phyloP scores from a whole-genome alignment of 1,140 invertebrate genomes.

The Drosophila kikkawai region DNA sequence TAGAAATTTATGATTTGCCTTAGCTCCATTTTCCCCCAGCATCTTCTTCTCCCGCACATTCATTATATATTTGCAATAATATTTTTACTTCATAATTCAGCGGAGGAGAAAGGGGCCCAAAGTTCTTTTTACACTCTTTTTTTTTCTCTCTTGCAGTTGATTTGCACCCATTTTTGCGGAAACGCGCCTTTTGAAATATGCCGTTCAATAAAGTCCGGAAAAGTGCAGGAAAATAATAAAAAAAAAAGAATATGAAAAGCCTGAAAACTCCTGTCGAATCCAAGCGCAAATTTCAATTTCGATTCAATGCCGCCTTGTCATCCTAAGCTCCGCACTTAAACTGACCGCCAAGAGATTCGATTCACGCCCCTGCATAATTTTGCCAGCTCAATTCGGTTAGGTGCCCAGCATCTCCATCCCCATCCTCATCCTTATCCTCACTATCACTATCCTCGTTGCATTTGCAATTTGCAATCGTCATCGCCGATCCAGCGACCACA shows the following conservation, averaged over 20 bases:
- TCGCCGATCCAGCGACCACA: conserved; percentile 33
- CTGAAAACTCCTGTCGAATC: conserved; percentile 40
- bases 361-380: conserved; percentile 81
- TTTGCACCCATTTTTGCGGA: conserved; percentile 70
- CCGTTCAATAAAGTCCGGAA: conserved; percentile 54
- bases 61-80: conserved; percentile 80
- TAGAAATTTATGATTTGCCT: conserved; percentile 30
- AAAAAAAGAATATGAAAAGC: conserved; percentile 8
- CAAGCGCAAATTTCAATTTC: conserved; percentile 69
- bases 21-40: conserved; percentile 1
- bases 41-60: conserved; percentile 38
- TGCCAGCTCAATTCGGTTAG: conserved; percentile 58
- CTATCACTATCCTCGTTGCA: conserved; percentile 6
- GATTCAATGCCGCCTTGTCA: conserved; percentile 45
- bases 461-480: conserved; percentile 11
- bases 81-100: conserved; percentile 73
- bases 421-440: neutral
- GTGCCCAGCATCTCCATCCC: conserved; percentile 5
- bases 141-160: conserved; percentile 34
- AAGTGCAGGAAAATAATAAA: conserved; percentile 5
- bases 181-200: conserved; percentile 69
- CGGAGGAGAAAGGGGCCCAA: neutral
- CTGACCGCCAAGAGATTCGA: conserved; percentile 68
- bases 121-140: neutral
- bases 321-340: conserved; percentile 69